A percentile compares a stretch with the other conserved stretches of the same genome.
Conservation (phyloP, 2,888 invertebrate species). For the Eupithecia pulchellata region DNA sequence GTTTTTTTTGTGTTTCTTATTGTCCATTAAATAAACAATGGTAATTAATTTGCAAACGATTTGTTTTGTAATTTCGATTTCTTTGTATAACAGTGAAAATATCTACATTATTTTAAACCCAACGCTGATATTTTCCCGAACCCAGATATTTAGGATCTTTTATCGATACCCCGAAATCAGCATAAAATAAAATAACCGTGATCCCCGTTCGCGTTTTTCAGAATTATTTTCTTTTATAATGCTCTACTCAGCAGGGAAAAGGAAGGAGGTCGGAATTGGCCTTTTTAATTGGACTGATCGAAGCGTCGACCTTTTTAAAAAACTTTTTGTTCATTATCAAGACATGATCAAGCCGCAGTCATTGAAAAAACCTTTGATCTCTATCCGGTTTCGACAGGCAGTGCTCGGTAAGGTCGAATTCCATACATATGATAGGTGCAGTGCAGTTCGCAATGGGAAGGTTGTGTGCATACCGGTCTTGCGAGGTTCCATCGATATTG, state of each 20-base stretch:
- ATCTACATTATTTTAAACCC: neutral
- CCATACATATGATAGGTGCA: conserved; percentile 43
- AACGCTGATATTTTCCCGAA: neutral
- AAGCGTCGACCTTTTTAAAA: conserved; percentile 13
- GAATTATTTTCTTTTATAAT: conserved; percentile 10
- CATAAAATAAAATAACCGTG: conserved; percentile 9
- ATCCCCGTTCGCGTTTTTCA: neutral
- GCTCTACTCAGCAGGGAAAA: no score
- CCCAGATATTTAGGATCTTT: neutral
- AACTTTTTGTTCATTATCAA: conserved; percentile 19
- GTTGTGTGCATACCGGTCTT: conserved; percentile 32
- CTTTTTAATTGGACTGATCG: conserved; percentile 26
- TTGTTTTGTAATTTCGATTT: no score
- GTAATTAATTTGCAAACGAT: neutral
- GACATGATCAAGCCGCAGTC: conserved; percentile 16
- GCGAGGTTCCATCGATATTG: conserved; percentile 1
- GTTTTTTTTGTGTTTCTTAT: no score
- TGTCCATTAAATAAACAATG: no score
- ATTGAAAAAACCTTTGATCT: conserved; percentile 32
- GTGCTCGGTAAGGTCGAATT: conserved; percentile 45
- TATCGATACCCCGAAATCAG: conserved; percentile 14
- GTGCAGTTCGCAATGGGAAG: conserved; percentile 30
- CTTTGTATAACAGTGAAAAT: neutral
- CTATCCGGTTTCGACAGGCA: conserved; percentile 43
- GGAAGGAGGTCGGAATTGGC: conserved; percentile 18